phyloP scores from a whole-genome alignment of 1,140 invertebrate species.

The Drosophila setifemur region DNA sequence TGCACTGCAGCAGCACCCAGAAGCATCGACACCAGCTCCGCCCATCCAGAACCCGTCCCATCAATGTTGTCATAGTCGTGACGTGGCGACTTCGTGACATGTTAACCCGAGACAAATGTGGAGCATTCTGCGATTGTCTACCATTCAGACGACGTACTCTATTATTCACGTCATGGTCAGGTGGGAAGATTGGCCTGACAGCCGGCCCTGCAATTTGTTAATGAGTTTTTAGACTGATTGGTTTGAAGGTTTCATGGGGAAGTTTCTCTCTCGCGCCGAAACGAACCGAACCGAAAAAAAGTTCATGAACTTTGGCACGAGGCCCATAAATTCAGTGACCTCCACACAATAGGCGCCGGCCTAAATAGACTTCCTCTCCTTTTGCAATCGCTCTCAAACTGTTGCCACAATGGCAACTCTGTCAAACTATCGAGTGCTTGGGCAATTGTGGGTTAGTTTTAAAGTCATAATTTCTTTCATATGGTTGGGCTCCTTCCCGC shows the following conservation, averaged over 20 bases:
- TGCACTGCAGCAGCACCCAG: constrained; percentile 23
- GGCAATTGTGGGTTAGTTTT: constrained; percentile 70
- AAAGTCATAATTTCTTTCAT: constrained; percentile 69
- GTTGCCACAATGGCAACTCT: constrained; percentile 41
- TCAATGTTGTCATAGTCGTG: constrained; percentile 49
- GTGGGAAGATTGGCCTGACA: constrained; percentile 47
- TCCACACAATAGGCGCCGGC: constrained; percentile 67
- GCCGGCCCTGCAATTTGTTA: constrained; percentile 57
- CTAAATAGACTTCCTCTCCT: constrained; percentile 50
- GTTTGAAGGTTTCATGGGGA: neutral
- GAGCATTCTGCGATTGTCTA: constrained; percentile 28
- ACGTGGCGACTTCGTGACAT: constrained; percentile 73
- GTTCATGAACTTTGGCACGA: constrained; percentile 68
- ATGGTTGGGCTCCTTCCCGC: constrained; percentile 30
- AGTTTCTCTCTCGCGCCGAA: too few relatives aligned
- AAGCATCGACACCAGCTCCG: neutral
- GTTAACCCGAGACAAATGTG: constrained; percentile 63
- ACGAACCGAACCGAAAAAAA: too few relatives aligned
- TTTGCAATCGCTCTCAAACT: constrained; percentile 57
- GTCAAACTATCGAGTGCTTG: constrained; percentile 22
- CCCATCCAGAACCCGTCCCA: neutral
- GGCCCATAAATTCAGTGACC: constrained; percentile 53
- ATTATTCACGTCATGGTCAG: constrained; percentile 63
- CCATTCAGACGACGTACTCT: neutral
- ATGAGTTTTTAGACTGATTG: constrained; percentile 60